Evolutionary conservation across 2,888 invertebrate species (phyloP).

Genomic region (Watsonalla binaria): DNA sequence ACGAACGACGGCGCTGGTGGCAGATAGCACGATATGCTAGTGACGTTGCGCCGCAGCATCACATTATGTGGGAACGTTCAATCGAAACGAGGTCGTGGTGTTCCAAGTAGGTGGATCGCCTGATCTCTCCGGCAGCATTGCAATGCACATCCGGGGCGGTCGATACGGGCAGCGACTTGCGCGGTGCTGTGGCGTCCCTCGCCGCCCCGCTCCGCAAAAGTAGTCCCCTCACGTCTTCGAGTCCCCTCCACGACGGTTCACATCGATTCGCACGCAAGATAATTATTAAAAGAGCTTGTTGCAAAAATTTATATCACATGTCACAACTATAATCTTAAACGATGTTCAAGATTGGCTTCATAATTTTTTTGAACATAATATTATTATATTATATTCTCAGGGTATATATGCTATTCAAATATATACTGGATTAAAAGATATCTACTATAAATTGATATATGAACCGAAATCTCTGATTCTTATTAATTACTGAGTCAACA

Average conservation of each 20-base stretch:
- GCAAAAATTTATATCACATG: conserved; percentile 31
- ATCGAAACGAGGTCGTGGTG: conserved; percentile 34
- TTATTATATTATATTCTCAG: too few species aligned
- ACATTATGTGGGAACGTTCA: conserved; percentile 21
- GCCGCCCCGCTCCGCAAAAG: conserved; percentile 39
- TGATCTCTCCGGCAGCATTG: conserved; percentile 63
- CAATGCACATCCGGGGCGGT: conserved; percentile 75
- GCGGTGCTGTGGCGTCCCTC: conserved; percentile 58
- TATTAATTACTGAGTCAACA: too few species aligned
- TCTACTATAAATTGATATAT: too few species aligned
- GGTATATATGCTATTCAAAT: too few species aligned
- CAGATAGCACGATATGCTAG: not conserved
- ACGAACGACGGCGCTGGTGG: too few species aligned
- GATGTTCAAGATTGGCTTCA: too few species aligned
- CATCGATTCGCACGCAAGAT: conserved; percentile 68
- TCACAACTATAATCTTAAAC: conserved; percentile 17
- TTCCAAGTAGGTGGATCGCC: conserved; percentile 54
- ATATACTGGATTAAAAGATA: too few species aligned
- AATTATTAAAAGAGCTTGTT: conserved; percentile 45
- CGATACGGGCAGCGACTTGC: conserved; percentile 73
- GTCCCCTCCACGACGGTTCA: conserved; percentile 50
- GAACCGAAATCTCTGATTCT: too few species aligned
- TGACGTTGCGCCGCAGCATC: conserved; percentile 10
- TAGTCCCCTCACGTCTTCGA: conserved; percentile 42
- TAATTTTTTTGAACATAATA: too few species aligned